Evolutionary conservation across 2,113 vertebrate species (phyloP).

Genomic region (Xiphophorus hellerii): DNA sequence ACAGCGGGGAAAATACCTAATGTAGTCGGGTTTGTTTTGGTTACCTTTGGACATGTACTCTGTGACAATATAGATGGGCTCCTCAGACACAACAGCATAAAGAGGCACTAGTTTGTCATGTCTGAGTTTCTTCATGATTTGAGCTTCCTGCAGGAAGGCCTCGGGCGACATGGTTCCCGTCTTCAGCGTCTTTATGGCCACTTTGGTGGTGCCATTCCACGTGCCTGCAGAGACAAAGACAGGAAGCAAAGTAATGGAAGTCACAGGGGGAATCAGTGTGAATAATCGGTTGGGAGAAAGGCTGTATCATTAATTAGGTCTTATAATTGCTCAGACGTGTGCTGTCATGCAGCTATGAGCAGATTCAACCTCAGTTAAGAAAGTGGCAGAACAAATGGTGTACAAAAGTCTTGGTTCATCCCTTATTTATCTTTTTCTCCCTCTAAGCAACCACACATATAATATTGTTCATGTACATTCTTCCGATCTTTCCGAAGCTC

Average conservation of each 20-base stretch:
- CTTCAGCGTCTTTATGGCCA: constrained; percentile 96
- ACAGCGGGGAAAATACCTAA: background rate
- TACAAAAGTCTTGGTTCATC: background rate
- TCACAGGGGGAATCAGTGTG: constrained; percentile 52
- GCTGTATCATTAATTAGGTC: constrained; percentile 60
- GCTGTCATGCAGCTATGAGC: constrained; percentile 49
- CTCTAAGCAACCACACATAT: background rate
- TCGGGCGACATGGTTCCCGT: constrained; percentile 97
- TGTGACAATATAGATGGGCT: constrained; percentile 95
- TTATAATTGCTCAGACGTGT: constrained; percentile 61
- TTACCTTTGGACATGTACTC: constrained; percentile 97
- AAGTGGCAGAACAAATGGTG: background rate
- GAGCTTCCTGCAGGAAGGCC: constrained; percentile 95
- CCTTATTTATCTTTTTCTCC: background rate
- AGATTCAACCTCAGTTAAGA: constrained; percentile 6
- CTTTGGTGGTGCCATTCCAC: constrained; percentile 96
- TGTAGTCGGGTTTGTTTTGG: background rate
- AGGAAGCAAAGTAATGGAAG: constrained; percentile 13
- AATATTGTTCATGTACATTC: background rate
- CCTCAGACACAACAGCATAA: constrained; percentile 94
- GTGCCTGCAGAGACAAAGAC: constrained; percentile 81
- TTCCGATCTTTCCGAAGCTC: background rate
- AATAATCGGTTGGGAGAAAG: constrained; percentile 52
- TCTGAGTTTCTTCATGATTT: constrained; percentile 96
- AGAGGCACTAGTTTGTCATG: constrained; percentile 95